These are phyloP conservation scores for Arizona elegans DNA, from an alignment of 2,113 vertebrate genomes.

Conservation along the genomic window DNA sequence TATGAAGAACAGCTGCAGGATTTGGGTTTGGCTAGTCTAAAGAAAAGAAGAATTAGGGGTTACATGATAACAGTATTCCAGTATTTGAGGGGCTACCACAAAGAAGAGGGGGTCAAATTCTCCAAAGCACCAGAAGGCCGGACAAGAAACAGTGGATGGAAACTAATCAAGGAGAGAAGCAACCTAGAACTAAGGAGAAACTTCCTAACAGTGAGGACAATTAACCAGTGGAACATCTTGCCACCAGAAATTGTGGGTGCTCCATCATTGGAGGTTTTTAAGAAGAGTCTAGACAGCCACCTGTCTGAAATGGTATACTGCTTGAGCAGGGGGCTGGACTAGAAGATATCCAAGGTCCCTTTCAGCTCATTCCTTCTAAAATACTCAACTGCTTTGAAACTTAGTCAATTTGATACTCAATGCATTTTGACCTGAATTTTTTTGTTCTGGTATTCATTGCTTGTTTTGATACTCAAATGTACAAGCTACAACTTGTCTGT, in stretches of 20 bases:
- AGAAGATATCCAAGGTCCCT: not conserved
- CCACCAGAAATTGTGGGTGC: not conserved
- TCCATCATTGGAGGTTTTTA: not conserved
- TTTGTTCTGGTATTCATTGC: not conserved
- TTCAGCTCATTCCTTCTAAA: not conserved
- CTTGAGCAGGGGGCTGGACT: not conserved
- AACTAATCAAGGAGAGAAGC: not conserved
- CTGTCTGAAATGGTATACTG: not conserved
- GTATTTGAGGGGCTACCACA: too few relatives aligned
- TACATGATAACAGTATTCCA: too few relatives aligned
- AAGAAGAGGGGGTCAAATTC: too few relatives aligned
- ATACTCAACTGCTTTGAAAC: not conserved
- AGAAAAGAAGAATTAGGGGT: too few relatives aligned
- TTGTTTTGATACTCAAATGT: not conserved
- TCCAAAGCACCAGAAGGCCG: too few relatives aligned
- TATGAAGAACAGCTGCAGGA: too few relatives aligned
- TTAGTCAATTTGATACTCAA: not conserved
- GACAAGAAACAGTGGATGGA: not conserved
- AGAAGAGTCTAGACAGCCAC: too few relatives aligned
- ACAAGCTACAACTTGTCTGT: not conserved
- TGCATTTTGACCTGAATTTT: not conserved
- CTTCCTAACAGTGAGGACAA: not conserved
- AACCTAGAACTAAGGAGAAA: not conserved
- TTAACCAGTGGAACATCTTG: not conserved
- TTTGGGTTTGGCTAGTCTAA: too few relatives aligned